Evolutionary conservation across 2,797 vertebrate genomes (phyloP).

Genomic region (Eulemur mongoz): DNA sequence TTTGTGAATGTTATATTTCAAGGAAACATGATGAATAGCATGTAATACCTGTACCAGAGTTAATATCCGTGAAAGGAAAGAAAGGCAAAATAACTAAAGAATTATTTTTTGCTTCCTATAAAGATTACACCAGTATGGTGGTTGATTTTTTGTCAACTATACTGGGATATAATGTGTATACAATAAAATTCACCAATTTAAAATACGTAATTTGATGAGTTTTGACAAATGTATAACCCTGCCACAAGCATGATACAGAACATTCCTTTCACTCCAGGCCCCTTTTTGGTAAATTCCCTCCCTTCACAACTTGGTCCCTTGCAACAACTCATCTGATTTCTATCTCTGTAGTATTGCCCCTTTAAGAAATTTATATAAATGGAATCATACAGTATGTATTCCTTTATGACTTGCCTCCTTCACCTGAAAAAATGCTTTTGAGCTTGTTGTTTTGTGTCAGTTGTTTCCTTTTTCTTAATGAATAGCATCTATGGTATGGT

Average conservation of each 20-base stretch:
- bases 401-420: background rate
- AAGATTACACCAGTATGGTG: background rate
- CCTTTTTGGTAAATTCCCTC: background rate
- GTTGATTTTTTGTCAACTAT: background rate
- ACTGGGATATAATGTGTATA: background rate
- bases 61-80: background rate
- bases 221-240: background rate
- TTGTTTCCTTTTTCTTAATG: background rate
- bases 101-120: background rate
- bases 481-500: background rate
- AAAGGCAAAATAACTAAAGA: background rate
- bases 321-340: background rate
- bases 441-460: background rate
- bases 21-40: background rate
- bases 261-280: background rate
- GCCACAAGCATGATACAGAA: background rate
- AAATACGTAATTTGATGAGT: background rate
- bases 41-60: background rate
- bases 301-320: background rate
- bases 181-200: background rate
- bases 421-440: background rate
- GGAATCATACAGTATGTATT: background rate
- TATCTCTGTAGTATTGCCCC: background rate
- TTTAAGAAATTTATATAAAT: background rate
- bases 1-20: slow-evolving; percentile 30